These are phyloP conservation scores for Leuciscus waleckii DNA, from an alignment of 2,797 vertebrate genomes.

Conservation along the genomic window DNA sequence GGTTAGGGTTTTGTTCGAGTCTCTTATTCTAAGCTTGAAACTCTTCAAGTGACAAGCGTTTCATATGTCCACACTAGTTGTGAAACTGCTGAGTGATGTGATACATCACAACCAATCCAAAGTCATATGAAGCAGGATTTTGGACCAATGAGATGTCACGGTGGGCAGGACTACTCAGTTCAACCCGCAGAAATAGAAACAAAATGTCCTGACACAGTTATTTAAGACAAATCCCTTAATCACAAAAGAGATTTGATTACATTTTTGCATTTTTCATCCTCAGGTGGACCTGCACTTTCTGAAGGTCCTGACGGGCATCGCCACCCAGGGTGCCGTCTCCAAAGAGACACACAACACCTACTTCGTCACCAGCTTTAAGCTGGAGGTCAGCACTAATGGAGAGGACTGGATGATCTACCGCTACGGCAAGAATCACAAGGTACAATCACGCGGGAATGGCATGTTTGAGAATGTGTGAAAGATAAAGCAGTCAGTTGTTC, in stretches of 20 bases:
- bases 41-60: background rate
- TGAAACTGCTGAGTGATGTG: background rate
- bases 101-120: background rate
- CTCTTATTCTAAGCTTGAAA: background rate
- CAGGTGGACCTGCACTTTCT: constrained; percentile 86
- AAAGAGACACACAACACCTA: constrained; percentile 94
- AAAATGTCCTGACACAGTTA: background rate
- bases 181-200: background rate
- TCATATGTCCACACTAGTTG: background rate
- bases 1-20: background rate
- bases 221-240: background rate
- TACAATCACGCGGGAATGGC: constrained; percentile 1
- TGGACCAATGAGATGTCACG: background rate
- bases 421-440: constrained; percentile 62
- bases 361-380: constrained; percentile 92
- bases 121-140: background rate
- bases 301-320: constrained; percentile 91
- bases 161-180: background rate
- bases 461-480: background rate
- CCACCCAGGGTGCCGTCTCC: constrained; percentile 95
- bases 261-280: background rate
- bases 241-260: background rate
- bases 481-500: background rate
- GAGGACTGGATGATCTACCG: constrained; percentile 99
- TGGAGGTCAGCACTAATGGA: constrained; percentile 98